A percentile compares a stretch with the other conserved stretches of the same genome.
Evolutionary conservation across 2,888 invertebrate species (phyloP).

Genomic region (Candidula unifasciata): DNA sequence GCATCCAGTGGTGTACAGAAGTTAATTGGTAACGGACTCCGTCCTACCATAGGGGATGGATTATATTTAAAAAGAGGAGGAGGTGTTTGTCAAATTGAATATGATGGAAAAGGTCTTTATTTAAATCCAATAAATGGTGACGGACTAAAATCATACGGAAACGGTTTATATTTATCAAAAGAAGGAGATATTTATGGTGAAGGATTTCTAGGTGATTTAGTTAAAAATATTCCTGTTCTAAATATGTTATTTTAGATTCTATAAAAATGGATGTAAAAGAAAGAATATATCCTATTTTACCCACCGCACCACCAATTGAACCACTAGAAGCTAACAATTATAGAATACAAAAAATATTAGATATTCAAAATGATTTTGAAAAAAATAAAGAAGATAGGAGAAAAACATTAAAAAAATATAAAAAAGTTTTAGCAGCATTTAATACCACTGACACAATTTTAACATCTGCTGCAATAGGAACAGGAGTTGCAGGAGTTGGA

Average conservation of each 20-base stretch:
- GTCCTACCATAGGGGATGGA: too few species aligned
- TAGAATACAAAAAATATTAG: constrained; percentile 25
- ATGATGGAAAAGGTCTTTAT: constrained; percentile 55
- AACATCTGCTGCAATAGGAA: too few species aligned
- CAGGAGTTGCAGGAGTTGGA: too few species aligned
- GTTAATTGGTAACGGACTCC: constrained; percentile 17
- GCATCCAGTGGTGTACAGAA: constrained; percentile 51
- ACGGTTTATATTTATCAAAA: constrained; percentile 51
- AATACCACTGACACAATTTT: not conserved
- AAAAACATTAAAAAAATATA: not conserved
- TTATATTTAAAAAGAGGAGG: constrained; percentile 53
- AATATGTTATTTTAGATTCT: constrained; percentile 33
- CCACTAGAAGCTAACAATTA: not conserved
- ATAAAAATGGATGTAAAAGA: not conserved
- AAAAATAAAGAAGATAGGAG: constrained; percentile 12
- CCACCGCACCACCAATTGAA: not conserved
- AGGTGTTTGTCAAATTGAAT: constrained; percentile 52
- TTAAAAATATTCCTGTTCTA: constrained; percentile 53
- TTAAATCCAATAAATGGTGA: constrained; percentile 33
- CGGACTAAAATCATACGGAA: constrained; percentile 50
- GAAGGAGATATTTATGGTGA: constrained; percentile 45
- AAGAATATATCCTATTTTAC: not conserved
- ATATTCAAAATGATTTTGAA: constrained; percentile 19
- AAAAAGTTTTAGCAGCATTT: not conserved
- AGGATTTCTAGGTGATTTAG: constrained; percentile 47